Evolutionary conservation across 2,888 invertebrate species (phyloP).

Genomic region (Rotaria socialis): DNA sequence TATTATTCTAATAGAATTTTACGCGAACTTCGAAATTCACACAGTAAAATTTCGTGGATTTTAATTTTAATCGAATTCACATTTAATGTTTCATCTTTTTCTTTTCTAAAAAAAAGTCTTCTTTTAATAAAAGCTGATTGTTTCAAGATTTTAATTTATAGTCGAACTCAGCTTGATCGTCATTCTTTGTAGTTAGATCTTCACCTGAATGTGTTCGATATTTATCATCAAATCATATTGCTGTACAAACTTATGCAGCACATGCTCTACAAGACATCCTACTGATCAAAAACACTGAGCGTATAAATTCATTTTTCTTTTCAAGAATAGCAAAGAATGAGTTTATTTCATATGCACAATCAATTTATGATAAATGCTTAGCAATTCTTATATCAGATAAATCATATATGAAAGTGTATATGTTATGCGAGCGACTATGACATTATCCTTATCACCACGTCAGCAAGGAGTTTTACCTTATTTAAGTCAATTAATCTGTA

Average conservation of each 20-base stretch:
- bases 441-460: conserved; percentile 57
- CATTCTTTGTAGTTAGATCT: conserved; percentile 71
- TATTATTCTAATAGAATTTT: conserved; percentile 82
- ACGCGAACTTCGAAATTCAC: conserved; percentile 73
- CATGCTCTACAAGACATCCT: conserved; percentile 70
- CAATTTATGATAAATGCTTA: background rate
- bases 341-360: background rate
- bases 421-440: conserved; percentile 73
- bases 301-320: background rate
- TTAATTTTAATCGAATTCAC: background rate
- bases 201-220: conserved; percentile 76
- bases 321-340: conserved; percentile 12
- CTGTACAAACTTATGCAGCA: conserved; percentile 91
- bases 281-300: conserved; percentile 35
- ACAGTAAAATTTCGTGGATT: conserved; percentile 56
- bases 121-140: conserved; percentile 92
- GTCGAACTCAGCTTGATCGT: conserved; percentile 79
- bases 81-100: too few species aligned
- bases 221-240: conserved; percentile 72
- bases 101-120: conserved; percentile 68
- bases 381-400: background rate
- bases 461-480: conserved; percentile 79
- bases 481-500: conserved; percentile 74
- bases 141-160: conserved; percentile 91
- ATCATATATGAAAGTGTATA: conserved; percentile 83